Percentiles rank a stretch among this genome's conserved stretches.
These are phyloP conservation scores for Silurus meridionalis DNA, from an alignment of 2,113 vertebrate genomes.

Conservation along the genomic window DNA sequence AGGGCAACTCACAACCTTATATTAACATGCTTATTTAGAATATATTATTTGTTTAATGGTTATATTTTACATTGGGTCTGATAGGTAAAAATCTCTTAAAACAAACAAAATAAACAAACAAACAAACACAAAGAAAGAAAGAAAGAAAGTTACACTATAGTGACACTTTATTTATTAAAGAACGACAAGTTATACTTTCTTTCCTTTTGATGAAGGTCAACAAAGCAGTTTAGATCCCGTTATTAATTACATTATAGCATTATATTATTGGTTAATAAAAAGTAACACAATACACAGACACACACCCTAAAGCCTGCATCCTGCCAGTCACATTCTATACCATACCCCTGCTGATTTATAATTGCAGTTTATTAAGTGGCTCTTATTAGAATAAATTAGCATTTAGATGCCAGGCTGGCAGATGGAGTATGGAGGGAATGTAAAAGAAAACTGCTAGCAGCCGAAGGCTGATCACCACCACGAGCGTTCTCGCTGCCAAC, in stretches of 20 bases:
- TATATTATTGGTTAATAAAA: neutral
- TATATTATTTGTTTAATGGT: neutral
- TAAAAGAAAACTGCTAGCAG: conserved; percentile 61
- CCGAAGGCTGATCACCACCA: conserved; percentile 15
- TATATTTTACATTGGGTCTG: too few species aligned
- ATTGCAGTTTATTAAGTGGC: conserved; percentile 83
- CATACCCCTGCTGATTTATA: conserved; percentile 73
- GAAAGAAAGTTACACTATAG: too few species aligned
- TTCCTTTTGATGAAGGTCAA: neutral
- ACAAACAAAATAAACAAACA: too few species aligned
- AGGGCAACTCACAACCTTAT: neutral
- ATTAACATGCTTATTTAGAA: neutral
- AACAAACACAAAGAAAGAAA: too few species aligned
- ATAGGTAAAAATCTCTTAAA: too few species aligned
- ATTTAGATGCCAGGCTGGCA: conserved; percentile 78
- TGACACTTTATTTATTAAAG: too few species aligned
- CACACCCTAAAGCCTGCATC: conserved; percentile 10
- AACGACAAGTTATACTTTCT: too few species aligned
- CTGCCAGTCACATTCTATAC: conserved; percentile 60
- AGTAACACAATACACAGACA: neutral
- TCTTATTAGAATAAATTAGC: conserved; percentile 86
- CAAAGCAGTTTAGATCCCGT: neutral
- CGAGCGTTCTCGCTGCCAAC: neutral
- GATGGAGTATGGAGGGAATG: conserved; percentile 70
- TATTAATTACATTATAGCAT: neutral